A percentile compares a stretch with the other conserved stretches of the same genome.
Evolutionary conservation across 2,888 invertebrate genomes (phyloP).

Genomic region (Drosophila kambysellisi): DNA sequence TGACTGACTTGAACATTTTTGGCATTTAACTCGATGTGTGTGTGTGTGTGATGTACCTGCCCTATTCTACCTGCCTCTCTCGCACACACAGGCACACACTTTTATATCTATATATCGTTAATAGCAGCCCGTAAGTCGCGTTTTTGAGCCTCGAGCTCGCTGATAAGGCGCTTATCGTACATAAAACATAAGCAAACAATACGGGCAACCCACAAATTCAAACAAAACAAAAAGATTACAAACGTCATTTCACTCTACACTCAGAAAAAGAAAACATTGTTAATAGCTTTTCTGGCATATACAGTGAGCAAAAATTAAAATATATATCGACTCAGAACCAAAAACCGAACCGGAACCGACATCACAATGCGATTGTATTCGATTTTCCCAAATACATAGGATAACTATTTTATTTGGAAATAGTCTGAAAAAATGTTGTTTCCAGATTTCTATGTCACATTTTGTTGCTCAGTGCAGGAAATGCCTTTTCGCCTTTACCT

Average conservation of each 20-base stretch:
- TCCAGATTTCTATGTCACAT: background rate
- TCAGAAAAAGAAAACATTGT: background rate
- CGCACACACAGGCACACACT: background rate
- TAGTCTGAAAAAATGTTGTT: background rate
- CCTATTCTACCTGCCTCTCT: background rate
- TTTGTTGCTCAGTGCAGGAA: slow-evolving; percentile 5
- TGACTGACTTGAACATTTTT: slow-evolving; percentile 29
- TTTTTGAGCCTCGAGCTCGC: slow-evolving; percentile 1
- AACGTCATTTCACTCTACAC: slow-evolving; percentile 13
- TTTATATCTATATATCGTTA: slow-evolving; percentile 21
- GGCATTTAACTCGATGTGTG: slow-evolving; percentile 19
- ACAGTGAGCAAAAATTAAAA: background rate
- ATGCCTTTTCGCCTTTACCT: slow-evolving; percentile 16
- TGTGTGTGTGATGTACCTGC: slow-evolving; percentile 1
- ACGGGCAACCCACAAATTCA: slow-evolving; percentile 27
- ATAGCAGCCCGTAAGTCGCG: slow-evolving; percentile 5
- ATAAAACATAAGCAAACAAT: slow-evolving; percentile 31
- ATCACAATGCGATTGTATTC: background rate
- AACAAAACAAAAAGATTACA: slow-evolving; percentile 24
- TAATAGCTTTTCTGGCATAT: background rate
- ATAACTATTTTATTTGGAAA: background rate
- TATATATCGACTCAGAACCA: background rate
- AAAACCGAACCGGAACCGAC: background rate
- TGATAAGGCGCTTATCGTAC: slow-evolving; percentile 45
- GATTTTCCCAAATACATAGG: background rate